Base-by-base conservation (phyloP, 2,113 vertebrate genomes). In the Alaudala cheleensis region DNA sequence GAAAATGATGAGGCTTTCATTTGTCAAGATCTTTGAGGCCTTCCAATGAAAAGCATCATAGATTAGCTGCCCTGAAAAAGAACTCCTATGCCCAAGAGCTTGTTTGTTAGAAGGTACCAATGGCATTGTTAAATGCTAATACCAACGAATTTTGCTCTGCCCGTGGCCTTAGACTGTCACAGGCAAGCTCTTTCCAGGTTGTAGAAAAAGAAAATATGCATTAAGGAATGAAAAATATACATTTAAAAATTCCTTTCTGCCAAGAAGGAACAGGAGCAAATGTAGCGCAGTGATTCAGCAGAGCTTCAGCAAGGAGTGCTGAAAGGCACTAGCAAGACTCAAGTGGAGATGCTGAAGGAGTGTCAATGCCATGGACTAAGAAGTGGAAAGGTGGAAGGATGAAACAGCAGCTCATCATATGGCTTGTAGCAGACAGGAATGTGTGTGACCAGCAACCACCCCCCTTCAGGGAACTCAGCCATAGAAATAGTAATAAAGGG, bases 301-400 rank as follows among this genome's bases (percentile, higher is more conserved):
- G 29, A 1, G 2, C 19, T 76, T 90, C 66, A 57, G 19, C n/a
- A 65, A 29, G 8, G 28, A 53, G 18, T 26, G 12, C 42, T 45
- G 56, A 61, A 69, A 39, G 58, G 3, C 66, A 45, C 12, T 34
- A 39, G 14, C 10, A 42, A 76, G 73, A 26, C 14, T 89, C 29
- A 53, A 18, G 45, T 0, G 0, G 56, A 51, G 50, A 19, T 0
- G 3, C 6, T 37, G 21, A 26, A 71, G 15, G n/a, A 76, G 28
- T 44, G 33, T 39, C 33, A 47, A 39, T 69, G 74, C 31, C 31
- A 28, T 10, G 19, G 37, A 26, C 12, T 24, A 24, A 40, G 2
- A 21, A 12, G 5, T 14, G 29, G 14, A 72, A 81, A 49, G 19
- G 24, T 49, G 26, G 66, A 82, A 72, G 14, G 49, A 21, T 64